These are phyloP conservation scores for Synanthedon formicaeformis DNA, from an alignment of 2,888 invertebrate genomes.

Conservation along the genomic window DNA sequence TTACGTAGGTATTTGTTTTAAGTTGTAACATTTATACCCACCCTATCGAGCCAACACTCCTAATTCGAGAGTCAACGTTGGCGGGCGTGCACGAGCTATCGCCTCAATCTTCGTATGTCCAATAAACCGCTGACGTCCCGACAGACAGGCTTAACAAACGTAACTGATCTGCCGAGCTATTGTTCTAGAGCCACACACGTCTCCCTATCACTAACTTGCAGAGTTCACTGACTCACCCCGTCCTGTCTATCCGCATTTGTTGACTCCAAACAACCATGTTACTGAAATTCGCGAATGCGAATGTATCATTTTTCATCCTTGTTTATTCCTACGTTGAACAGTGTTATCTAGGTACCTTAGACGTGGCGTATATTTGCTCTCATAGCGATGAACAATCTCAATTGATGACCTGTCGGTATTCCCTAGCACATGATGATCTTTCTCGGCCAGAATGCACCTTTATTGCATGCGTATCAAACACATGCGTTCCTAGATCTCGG, in stretches of 20 bases:
- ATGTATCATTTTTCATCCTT: too few relatives aligned
- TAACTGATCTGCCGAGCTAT: slow-evolving; percentile 47
- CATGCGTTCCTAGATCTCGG: too few relatives aligned
- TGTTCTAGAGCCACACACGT: slow-evolving; percentile 38
- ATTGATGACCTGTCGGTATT: too few relatives aligned
- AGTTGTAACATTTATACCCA: too few relatives aligned
- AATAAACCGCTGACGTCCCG: slow-evolving; percentile 50
- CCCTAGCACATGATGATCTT: too few relatives aligned
- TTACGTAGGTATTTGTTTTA: too few relatives aligned
- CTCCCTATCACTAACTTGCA: slow-evolving; percentile 10
- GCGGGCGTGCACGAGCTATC: slow-evolving; percentile 43
- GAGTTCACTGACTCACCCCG: slow-evolving; percentile 1
- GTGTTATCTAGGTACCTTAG: too few relatives aligned
- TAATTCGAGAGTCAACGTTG: slow-evolving; percentile 36
- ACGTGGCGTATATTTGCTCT: too few relatives aligned
- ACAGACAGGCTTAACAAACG: slow-evolving; percentile 51
- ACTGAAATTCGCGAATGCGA: not conserved
- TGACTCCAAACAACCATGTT: not conserved
- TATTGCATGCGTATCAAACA: too few relatives aligned
- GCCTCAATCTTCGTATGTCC: slow-evolving; percentile 48
- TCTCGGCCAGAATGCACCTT: too few relatives aligned
- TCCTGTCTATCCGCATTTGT: slow-evolving; percentile 4
- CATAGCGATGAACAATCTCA: too few relatives aligned
- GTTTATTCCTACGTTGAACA: too few relatives aligned
- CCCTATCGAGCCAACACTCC: slow-evolving; percentile 8